These are phyloP conservation scores for Pseudachorutes palmiensis DNA, from an alignment of 1,140 invertebrate genomes.

Conservation along the genomic window DNA sequence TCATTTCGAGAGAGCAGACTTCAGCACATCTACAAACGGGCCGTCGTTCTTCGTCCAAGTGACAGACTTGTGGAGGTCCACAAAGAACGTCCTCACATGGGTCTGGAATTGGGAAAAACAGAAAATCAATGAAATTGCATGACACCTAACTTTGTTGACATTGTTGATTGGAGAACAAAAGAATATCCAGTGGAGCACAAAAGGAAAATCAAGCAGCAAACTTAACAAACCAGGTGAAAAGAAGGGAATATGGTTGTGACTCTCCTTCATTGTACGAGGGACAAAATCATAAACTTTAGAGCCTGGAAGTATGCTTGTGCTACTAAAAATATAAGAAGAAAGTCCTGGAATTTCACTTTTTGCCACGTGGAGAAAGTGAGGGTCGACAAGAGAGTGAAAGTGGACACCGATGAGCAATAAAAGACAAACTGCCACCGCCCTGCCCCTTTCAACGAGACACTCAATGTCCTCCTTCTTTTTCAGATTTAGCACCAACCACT, in stretches of 20 bases:
- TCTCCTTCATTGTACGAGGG: background rate
- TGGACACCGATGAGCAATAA: conserved; percentile 1
- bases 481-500: background rate
- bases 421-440: background rate
- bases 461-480: background rate
- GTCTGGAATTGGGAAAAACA: conserved; percentile 45
- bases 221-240: background rate
- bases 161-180: background rate
- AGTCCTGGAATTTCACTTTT: background rate
- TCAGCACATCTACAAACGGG: conserved; percentile 48
- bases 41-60: conserved; percentile 46
- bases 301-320: too few species aligned
- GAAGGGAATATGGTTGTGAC: background rate
- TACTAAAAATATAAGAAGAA: background rate
- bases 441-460: background rate
- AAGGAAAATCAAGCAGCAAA: background rate
- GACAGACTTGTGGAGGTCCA: conserved; percentile 47
- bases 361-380: too few species aligned
- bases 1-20: conserved; percentile 45
- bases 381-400: background rate
- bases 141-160: background rate
- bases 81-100: conserved; percentile 49
- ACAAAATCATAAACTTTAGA: background rate
- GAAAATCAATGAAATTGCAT: background rate
- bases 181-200: background rate